A percentile compares a stretch with the other conserved stretches of the same genome.
Conservation (phyloP, 1,140 invertebrate genomes). For the Venturia canescens region DNA sequence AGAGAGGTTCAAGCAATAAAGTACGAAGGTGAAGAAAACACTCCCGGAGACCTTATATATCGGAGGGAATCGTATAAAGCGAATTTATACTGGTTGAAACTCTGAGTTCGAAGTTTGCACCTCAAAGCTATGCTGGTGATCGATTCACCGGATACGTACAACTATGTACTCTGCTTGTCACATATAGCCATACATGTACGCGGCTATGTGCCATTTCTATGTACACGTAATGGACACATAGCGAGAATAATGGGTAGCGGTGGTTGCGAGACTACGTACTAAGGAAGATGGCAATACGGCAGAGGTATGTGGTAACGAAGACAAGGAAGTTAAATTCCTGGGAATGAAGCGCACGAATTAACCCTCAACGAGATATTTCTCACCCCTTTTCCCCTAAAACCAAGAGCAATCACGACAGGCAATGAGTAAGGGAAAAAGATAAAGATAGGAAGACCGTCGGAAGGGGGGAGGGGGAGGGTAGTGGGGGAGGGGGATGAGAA, state of each 20-base stretch:
- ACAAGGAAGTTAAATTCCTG: conserved; percentile 6
- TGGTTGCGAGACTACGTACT: conserved; percentile 1
- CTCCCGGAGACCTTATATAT: conserved; percentile 8
- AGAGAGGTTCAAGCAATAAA: conserved; percentile 1
- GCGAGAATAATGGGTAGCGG: not conserved
- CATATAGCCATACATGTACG: not conserved
- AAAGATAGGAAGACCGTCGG: too few species aligned
- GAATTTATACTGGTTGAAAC: conserved; percentile 36
- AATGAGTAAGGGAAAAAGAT: too few species aligned
- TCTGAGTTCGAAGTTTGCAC: conserved; percentile 23
- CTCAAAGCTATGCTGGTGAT: conserved; percentile 32
- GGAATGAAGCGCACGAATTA: conserved; percentile 5
- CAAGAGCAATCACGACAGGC: not conserved
- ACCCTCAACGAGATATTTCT: conserved; percentile 13
- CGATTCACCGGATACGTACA: not conserved
- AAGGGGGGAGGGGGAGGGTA: too few species aligned
- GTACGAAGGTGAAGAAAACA: conserved; percentile 12
- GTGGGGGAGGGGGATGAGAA: too few species aligned
- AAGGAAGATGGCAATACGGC: not conserved
- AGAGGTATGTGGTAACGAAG: not conserved
- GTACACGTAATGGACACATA: not conserved
- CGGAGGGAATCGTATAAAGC: conserved; percentile 11
- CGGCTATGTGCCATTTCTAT: too few species aligned
- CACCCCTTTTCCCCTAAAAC: not conserved
- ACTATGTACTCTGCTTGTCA: not conserved